Evolutionary conservation across 2,888 invertebrate genomes (phyloP), one percentile per base, ranked within the genome.

Genomic region (Bruchidius siliquastri): DNA sequence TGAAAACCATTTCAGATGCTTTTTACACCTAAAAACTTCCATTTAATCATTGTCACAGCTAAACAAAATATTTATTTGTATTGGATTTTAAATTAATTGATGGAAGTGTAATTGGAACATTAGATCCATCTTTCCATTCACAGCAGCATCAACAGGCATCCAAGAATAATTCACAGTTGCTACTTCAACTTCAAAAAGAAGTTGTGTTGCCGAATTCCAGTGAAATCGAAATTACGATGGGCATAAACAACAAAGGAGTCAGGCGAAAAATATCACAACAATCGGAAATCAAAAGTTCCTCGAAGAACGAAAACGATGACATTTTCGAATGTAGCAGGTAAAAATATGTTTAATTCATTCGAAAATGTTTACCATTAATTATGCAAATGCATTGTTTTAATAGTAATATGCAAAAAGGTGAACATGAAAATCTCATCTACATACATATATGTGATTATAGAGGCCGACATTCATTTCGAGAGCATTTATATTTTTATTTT

Each of bases 181-280:
- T 76, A n/a, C 67, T 75, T 67, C 77, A 74, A 26, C 72, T 77
- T 0, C 75, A 77, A 67, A 75, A 76, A 10, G 78, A 79, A 68
- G 76, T 78, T 8, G 73, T 74, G 32, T 32, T 79, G 21, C 79
- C 78, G 10, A 69, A 67, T 3, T 68, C 75, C 0, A 74, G 74
- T 1, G 75, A 75, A 68, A 77, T 79, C 22, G 79, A 79, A 68
- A 79, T 79, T 69, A 78, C 76, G 8, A 77, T 76, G 70, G 70
- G 78, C 22, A 71, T 70, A 3, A 68, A 73, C 26, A 72, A 69
- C 0, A 22, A 67, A 71, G 74, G 67, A 67, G 73, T 26, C 68
- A 67, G 21, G 21, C 22, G 32, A 73, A 70, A 67, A 69, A 20
- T 22, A 68, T 20, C 6, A 26, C 69, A 71, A 71, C 68, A 67